Evolutionary conservation across 2,888 invertebrate genomes (phyloP).

Genomic region (Leptinotarsa haldemani): DNA sequence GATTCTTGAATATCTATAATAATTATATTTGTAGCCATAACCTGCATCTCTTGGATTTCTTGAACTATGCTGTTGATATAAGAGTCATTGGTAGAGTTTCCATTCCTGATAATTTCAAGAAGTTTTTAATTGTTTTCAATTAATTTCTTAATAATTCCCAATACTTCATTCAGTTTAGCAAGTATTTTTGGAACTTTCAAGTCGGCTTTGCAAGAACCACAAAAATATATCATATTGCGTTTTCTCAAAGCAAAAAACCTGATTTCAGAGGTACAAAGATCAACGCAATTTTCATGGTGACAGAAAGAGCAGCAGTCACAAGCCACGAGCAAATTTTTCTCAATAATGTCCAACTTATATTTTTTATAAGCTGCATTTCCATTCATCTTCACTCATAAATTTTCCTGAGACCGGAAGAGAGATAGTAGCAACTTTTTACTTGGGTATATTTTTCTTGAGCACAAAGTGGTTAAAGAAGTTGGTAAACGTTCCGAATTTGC

Average conservation of each 20-base stretch:
- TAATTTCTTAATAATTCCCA: too few relatives aligned
- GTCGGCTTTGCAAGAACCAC: too few relatives aligned
- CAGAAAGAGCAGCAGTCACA: too few relatives aligned
- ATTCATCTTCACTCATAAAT: too few relatives aligned
- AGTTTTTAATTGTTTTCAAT: too few relatives aligned
- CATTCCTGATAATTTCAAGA: constrained; percentile 12
- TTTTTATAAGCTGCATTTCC: too few relatives aligned
- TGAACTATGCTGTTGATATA: background rate
- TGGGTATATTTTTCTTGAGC: background rate
- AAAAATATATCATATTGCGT: background rate
- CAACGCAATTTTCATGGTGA: background rate
- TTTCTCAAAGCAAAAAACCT: background rate
- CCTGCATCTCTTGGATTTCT: background rate
- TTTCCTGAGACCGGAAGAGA: background rate
- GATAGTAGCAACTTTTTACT: background rate
- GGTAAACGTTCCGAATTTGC: background rate
- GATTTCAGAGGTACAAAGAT: background rate
- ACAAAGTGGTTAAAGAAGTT: background rate
- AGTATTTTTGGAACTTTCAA: too few relatives aligned
- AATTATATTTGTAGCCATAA: background rate
- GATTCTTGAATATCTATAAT: too few relatives aligned
- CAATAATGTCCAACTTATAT: too few relatives aligned
- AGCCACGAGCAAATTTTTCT: too few relatives aligned
- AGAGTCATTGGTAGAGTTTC: background rate
- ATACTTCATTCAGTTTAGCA: too few relatives aligned